Evolutionary conservation across 1,140 invertebrate species (phyloP).

Genomic region (Solenopsis invicta): DNA sequence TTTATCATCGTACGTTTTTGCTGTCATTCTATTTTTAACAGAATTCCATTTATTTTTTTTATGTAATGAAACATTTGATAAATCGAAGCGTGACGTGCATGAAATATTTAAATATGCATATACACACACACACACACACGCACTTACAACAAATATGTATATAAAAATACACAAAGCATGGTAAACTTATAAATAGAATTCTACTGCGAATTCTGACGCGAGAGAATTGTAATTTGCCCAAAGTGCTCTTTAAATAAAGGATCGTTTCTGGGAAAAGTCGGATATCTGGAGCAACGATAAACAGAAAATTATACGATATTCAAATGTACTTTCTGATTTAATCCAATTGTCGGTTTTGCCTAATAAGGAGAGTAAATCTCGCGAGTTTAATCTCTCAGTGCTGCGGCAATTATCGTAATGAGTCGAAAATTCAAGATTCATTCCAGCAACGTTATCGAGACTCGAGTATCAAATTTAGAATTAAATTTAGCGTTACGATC

Average conservation of each 20-base stretch:
- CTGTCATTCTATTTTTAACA: background rate
- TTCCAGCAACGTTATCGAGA: background rate
- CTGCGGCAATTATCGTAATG: too few species aligned
- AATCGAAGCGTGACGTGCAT: background rate
- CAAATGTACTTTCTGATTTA: background rate
- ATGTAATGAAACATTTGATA: background rate
- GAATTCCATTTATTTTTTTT: background rate
- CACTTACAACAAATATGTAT: background rate
- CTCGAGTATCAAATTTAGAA: background rate
- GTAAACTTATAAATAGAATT: background rate
- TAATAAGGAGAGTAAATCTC: background rate
- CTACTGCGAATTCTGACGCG: background rate
- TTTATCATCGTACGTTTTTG: background rate
- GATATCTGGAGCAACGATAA: background rate
- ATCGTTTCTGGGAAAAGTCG: background rate
- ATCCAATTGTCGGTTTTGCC: background rate
- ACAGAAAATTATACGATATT: background rate
- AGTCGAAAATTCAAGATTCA: background rate
- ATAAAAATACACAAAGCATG: background rate
- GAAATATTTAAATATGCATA: too few species aligned
- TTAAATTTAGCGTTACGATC: too few species aligned
- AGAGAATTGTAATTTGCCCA: slow-evolving; percentile 11
- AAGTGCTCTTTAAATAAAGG: slow-evolving; percentile 6
- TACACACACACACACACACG: too few species aligned
- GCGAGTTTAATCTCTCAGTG: background rate